Percentiles rank a stretch among this genome's conserved stretches.
These are phyloP conservation scores for mouse (Mus musculus) DNA, from an alignment of 2,113 vertebrate genomes.

Conservation along the genomic window GRCm39 chrX:52351501-52352000, in stretches of 20 bases:
- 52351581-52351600: background rate
- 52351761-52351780: background rate
- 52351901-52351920: constrained; percentile 19
- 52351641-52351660: constrained; percentile 15
- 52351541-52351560: constrained; percentile 45
- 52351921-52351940: constrained; percentile 41
- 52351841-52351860: constrained; percentile 29
- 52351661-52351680: background rate
- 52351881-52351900: background rate
- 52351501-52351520: background rate
- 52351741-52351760: background rate
- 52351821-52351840: constrained; percentile 10
- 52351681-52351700: background rate
- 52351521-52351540: background rate
- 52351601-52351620: constrained; percentile 21
- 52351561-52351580: constrained; percentile 25
- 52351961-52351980: constrained; percentile 36
- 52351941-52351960: background rate
- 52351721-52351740: background rate
- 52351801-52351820: constrained; percentile 14
- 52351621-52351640: background rate
- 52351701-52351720: constrained; percentile 13
- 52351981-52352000: background rate
- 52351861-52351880: constrained; percentile 44
- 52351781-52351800: constrained; percentile 38